Evolutionary conservation across 2,888 invertebrate species (phyloP).

Genomic region (Noctua fimbriata): DNA sequence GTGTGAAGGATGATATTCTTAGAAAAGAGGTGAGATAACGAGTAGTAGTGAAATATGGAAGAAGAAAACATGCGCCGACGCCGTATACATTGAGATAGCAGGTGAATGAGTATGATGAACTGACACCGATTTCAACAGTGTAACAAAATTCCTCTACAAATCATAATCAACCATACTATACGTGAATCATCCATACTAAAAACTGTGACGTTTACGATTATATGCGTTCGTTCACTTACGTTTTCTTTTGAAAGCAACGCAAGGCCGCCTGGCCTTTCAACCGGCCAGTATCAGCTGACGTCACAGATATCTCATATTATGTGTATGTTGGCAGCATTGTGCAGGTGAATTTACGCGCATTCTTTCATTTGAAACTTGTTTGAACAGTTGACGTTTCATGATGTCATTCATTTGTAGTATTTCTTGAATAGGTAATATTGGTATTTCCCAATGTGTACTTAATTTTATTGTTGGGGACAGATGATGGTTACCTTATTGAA

Average conservation of each 20-base stretch:
- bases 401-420: slow-evolving; percentile 32
- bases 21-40: neutral
- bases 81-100: neutral
- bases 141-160: slow-evolving; percentile 1
- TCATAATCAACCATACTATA: neutral
- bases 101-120: neutral
- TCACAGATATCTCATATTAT: slow-evolving; percentile 37
- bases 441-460: neutral
- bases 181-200: slow-evolving; percentile 32
- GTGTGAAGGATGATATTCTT: neutral
- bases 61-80: neutral
- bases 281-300: slow-evolving; percentile 43
- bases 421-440: neutral
- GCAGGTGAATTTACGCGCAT: neutral
- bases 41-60: neutral
- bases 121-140: neutral
- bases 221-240: slow-evolving; percentile 57
- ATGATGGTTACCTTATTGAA: neutral
- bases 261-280: slow-evolving; percentile 63
- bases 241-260: slow-evolving; percentile 67
- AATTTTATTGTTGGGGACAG: neutral
- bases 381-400: slow-evolving; percentile 35
- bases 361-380: slow-evolving; percentile 30
- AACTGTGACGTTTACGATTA: slow-evolving; percentile 38
- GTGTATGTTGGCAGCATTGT: slow-evolving; percentile 46